phyloP scores from a whole-genome alignment of 2,113 vertebrate genomes.

The Colinus virginianus region DNA sequence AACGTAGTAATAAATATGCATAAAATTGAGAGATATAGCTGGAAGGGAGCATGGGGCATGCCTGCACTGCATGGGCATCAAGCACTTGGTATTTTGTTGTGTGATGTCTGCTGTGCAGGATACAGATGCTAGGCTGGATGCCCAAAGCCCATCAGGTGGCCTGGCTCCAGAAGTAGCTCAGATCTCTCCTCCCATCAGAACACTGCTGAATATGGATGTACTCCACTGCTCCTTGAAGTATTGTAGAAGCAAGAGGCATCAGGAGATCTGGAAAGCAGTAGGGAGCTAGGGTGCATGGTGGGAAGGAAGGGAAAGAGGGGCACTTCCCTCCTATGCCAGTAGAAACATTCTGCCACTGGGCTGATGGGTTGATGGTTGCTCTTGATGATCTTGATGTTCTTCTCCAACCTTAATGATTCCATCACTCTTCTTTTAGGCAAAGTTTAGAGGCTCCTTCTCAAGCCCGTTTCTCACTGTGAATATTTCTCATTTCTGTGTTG shows the following conservation, averaged over 20 bases:
- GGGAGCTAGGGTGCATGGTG: not conserved
- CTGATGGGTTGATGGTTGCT: no score
- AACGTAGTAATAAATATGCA: not conserved
- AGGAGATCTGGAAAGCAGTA: not conserved
- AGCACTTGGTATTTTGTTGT: not conserved
- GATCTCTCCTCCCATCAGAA: not conserved
- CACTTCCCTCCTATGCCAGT: not conserved
- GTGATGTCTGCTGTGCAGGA: not conserved
- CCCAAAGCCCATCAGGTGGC: not conserved
- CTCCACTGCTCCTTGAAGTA: not conserved
- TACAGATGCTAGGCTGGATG: not conserved
- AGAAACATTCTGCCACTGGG: not conserved
- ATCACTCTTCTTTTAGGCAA: not conserved
- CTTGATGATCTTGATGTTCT: no score
- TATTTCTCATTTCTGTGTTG: not conserved
- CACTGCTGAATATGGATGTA: not conserved
- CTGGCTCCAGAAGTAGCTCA: not conserved
- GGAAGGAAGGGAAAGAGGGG: not conserved
- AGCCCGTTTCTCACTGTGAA: not conserved
- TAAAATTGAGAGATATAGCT: not conserved
- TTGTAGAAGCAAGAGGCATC: not conserved
- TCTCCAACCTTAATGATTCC: no score
- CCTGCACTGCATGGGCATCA: fast-evolving
- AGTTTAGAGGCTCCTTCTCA: not conserved
- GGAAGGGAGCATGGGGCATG: not conserved